These are phyloP conservation scores for Cliona cf. orientalis DNA, from an alignment of 37 sponge, comb jelly and placozoan genomes.

Conservation along the genomic window DNA sequence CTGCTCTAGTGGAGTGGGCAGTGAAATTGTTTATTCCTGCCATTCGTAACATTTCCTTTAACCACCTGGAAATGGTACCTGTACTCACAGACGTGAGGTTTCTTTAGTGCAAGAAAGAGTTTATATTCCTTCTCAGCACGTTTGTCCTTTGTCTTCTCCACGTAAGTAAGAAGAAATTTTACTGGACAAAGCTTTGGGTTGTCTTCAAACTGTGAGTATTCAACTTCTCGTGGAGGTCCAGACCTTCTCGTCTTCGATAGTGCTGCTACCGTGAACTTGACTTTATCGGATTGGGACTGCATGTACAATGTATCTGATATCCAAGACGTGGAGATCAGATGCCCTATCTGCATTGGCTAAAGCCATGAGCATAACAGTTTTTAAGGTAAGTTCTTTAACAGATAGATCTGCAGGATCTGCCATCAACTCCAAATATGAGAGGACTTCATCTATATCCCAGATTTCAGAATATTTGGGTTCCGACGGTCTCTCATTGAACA, in stretches of 20 bases:
- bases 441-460: constrained; percentile 10
- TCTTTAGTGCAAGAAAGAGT: not conserved
- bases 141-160: not conserved
- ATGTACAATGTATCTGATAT: not conserved
- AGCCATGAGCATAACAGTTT: constrained; percentile 22
- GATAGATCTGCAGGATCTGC: not conserved
- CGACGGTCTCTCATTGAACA: constrained; percentile 17
- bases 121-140: not conserved
- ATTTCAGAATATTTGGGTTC: constrained; percentile 1
- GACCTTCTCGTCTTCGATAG: constrained; percentile 29
- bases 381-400: not conserved
- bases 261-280: constrained; percentile 15
- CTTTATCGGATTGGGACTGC: no score
- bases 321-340: constrained; percentile 25
- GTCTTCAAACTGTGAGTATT: not conserved
- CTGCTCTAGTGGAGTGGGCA: constrained; percentile 22
- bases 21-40: constrained; percentile 15
- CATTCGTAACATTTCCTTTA: not conserved
- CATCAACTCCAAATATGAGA: not conserved
- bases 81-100: not conserved
- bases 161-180: not conserved
- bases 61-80: constrained; percentile 11
- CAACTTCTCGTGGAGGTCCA: constrained; percentile 8
- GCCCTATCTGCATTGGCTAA: constrained; percentile 33
- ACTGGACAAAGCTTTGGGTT: constrained; percentile 31